Percentiles rank a stretch among this genome's conserved stretches.
Conservation (phyloP, 2,113 vertebrate genomes). For the Phyllopteryx taeniolatus region DNA sequence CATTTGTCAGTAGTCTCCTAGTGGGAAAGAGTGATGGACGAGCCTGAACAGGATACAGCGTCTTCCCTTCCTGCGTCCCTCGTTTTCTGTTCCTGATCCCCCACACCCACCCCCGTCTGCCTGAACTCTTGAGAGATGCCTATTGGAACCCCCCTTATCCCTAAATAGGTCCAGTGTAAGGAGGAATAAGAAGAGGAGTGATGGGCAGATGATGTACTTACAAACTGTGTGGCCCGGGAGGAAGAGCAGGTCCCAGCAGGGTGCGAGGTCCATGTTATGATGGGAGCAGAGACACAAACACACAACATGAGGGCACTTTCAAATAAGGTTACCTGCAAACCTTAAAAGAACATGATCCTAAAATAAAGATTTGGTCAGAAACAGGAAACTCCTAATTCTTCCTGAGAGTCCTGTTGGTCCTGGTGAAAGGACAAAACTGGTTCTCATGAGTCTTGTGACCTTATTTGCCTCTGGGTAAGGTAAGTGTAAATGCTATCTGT, state of each 20-base stretch:
- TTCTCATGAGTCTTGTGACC: constrained; percentile 10
- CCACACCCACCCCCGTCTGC: constrained; percentile 1
- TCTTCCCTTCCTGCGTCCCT: constrained; percentile 56
- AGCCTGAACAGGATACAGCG: constrained; percentile 71
- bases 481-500: constrained; percentile 19
- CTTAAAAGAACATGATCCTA: constrained; percentile 26
- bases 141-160: constrained; percentile 21
- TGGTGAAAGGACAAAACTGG: background rate
- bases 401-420: constrained; percentile 34
- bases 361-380: constrained; percentile 39
- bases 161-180: constrained; percentile 35
- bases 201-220: constrained; percentile 74
- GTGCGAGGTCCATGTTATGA: constrained; percentile 5
- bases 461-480: background rate
- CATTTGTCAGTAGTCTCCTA: constrained; percentile 57
- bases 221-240: constrained; percentile 67
- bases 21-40: constrained; percentile 66
- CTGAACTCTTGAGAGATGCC: constrained; percentile 19
- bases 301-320: constrained; percentile 12
- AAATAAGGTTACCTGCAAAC: background rate
- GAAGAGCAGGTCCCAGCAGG: constrained; percentile 51
- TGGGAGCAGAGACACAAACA: constrained; percentile 17
- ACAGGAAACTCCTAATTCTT: constrained; percentile 54
- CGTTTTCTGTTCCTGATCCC: constrained; percentile 49
- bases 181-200: constrained; percentile 53